phyloP scores from a whole-genome alignment of 2,888 invertebrate genomes.

The Xylocampa areola region DNA sequence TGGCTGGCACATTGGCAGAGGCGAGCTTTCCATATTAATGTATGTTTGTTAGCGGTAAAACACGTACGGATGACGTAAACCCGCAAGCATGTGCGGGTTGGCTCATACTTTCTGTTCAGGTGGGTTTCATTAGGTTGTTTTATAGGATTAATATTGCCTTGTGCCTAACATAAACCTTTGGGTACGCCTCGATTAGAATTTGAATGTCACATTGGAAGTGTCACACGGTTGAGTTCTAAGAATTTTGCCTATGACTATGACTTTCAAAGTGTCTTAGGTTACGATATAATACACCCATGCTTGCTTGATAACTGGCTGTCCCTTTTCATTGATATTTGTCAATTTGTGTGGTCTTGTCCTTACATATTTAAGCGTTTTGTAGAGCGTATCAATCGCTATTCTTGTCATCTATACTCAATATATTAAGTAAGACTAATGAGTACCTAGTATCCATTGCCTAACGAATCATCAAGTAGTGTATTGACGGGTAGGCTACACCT shows the following conservation, averaged over 20 bases:
- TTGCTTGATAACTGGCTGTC: slow-evolving; percentile 7
- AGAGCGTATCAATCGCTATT: slow-evolving; percentile 38
- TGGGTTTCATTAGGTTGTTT: slow-evolving; percentile 65
- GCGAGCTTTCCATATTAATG: slow-evolving; percentile 89
- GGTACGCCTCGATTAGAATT: slow-evolving; percentile 42
- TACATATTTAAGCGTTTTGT: slow-evolving; percentile 27
- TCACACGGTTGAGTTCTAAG: slow-evolving; percentile 30
- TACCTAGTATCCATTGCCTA: slow-evolving; percentile 51
- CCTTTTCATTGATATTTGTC: no score
- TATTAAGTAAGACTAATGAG: slow-evolving; percentile 57
- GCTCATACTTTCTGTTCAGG: slow-evolving; percentile 71
- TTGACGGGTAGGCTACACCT: slow-evolving; percentile 61
- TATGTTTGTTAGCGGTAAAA: slow-evolving; percentile 89
- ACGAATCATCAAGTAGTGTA: slow-evolving; percentile 55
- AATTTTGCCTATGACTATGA: slow-evolving; percentile 38
- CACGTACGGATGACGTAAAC: slow-evolving; percentile 86
- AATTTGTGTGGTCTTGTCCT: slow-evolving; percentile 19
- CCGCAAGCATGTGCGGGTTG: slow-evolving; percentile 77
- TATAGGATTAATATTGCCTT: slow-evolving; percentile 51
- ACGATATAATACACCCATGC: slow-evolving; percentile 11
- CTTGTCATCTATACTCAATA: slow-evolving; percentile 36
- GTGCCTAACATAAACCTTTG: slow-evolving; percentile 42
- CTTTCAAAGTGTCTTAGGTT: slow-evolving; percentile 39
- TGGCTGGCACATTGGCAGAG: slow-evolving; percentile 87
- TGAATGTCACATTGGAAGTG: slow-evolving; percentile 36